These are phyloP conservation scores for Puntigrus tetrazona DNA, from an alignment of 2,113 vertebrate species.

Conservation along the genomic window DNA sequence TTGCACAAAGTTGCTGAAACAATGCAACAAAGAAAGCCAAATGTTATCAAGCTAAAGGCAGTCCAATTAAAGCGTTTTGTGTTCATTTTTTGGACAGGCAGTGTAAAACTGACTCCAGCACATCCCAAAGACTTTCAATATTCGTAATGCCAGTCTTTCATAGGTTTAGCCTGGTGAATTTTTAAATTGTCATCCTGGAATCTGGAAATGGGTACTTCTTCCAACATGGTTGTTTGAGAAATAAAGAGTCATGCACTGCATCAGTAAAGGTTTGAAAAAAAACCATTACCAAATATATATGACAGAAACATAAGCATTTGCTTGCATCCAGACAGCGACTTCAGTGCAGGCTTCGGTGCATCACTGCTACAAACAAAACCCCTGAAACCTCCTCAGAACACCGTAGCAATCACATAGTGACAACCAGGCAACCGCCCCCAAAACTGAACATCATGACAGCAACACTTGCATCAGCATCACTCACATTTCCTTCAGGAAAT, in stretches of 20 bases:
- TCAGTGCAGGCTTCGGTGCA: background rate
- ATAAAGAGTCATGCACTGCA: background rate
- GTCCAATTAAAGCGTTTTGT: too few species aligned
- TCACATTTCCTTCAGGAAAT: background rate
- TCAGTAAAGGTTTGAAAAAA: too few species aligned
- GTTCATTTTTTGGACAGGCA: too few species aligned
- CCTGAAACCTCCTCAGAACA: background rate
- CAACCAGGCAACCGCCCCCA: background rate
- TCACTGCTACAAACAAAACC: background rate
- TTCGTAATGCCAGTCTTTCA: too few species aligned
- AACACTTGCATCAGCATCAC: conserved; percentile 6
- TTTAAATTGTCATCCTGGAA: background rate
- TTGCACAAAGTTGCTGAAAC: too few species aligned
- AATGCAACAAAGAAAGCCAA: too few species aligned
- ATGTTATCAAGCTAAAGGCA: too few species aligned
- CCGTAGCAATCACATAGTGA: background rate
- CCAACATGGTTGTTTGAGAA: background rate
- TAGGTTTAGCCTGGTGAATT: background rate
- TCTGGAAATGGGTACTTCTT: background rate
- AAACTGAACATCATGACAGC: background rate
- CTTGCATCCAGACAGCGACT: too few species aligned
- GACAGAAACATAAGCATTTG: too few species aligned
- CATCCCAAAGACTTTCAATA: too few species aligned
- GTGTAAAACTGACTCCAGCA: too few species aligned
- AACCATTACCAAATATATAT: too few species aligned